phyloP scores from a whole-genome alignment of 1,140 invertebrate genomes.

The Drosophila willistoni region DNA sequence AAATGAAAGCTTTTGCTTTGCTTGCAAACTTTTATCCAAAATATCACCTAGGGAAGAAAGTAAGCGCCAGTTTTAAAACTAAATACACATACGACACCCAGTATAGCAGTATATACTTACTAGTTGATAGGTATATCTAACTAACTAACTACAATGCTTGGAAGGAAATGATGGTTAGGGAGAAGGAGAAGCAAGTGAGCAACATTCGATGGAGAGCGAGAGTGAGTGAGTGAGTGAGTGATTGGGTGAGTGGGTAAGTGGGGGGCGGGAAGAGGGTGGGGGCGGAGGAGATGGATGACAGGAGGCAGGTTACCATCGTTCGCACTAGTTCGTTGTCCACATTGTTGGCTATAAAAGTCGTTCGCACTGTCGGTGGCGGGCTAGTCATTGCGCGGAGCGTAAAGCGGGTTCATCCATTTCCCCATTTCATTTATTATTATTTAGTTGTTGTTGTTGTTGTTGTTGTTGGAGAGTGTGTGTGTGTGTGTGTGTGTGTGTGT shows the following conservation, averaged over 20 bases:
- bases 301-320: slow-evolving; percentile 2
- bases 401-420: slow-evolving; percentile 57
- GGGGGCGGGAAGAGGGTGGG: neutral
- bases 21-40: neutral
- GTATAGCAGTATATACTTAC: no score
- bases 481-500: slow-evolving; percentile 15
- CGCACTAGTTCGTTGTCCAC: slow-evolving; percentile 30
- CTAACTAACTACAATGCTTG: no score
- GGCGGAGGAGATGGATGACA: neutral
- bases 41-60: neutral
- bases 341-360: slow-evolving; percentile 78
- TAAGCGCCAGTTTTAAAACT: neutral
- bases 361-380: slow-evolving; percentile 51
- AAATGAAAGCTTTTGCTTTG: neutral
- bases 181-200: no score
- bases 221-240: no score
- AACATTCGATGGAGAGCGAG: no score
- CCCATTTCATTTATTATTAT: slow-evolving; percentile 47
- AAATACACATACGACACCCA: no score
- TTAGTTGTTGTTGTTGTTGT: slow-evolving; percentile 35
- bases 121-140: no score
- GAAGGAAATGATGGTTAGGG: no score
- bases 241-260: neutral
- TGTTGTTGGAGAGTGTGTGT: slow-evolving; percentile 8
- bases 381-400: slow-evolving; percentile 45